phyloP scores from a whole-genome alignment of 2,113 vertebrate species.

The Picathartes gymnocephalus region DNA sequence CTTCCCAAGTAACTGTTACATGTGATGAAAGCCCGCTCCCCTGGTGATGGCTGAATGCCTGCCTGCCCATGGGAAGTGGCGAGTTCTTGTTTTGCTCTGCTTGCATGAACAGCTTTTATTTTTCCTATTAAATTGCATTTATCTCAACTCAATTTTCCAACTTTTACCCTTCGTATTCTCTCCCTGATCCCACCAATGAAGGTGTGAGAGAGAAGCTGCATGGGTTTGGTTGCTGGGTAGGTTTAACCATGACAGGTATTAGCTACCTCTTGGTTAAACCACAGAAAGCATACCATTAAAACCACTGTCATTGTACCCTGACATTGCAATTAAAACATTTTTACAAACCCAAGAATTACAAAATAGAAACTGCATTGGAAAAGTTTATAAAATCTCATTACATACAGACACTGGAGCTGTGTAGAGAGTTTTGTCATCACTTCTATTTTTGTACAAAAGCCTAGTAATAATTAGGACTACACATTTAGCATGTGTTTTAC shows the following conservation, averaged over 20 bases:
- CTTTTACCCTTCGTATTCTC: not conserved
- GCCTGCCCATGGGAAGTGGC: not conserved
- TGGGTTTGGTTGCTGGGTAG: not conserved
- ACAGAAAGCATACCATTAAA: not conserved
- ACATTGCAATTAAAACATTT: not conserved
- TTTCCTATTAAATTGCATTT: not conserved
- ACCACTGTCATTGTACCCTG: not conserved
- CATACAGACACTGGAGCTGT: not conserved
- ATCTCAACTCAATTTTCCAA: not conserved
- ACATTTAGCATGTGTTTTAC: not conserved
- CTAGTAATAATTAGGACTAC: not conserved
- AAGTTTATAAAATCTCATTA: not conserved
- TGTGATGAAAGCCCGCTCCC: not conserved
- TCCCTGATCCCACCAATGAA: not conserved
- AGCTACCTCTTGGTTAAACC: not conserved
- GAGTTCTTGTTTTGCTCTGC: not conserved
- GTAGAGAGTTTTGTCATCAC: not conserved
- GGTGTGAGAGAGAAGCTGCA: fast-evolving
- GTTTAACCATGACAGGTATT: not conserved
- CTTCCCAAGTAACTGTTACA: not conserved
- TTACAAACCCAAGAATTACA: not conserved
- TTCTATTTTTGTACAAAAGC: not conserved
- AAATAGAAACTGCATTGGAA: not conserved
- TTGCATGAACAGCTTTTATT: not conserved
- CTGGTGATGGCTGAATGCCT: not conserved